phyloP scores from a whole-genome alignment of 2,797 vertebrate species.

The Bufotes viridis region DNA sequence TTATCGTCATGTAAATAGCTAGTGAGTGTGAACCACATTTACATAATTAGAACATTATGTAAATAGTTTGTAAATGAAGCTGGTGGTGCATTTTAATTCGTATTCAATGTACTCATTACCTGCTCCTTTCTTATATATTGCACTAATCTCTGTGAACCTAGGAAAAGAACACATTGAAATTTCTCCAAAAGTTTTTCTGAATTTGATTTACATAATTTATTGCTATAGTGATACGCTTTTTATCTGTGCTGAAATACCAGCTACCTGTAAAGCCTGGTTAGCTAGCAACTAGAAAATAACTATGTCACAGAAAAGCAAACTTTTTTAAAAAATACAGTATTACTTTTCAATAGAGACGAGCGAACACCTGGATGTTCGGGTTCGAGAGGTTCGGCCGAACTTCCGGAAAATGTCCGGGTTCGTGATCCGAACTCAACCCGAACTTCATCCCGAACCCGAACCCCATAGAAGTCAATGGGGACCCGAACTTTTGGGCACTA shows the following conservation, averaged over 20 bases:
- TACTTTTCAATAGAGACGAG: too few relatives aligned
- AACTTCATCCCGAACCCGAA: too few relatives aligned
- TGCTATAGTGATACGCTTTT: background rate
- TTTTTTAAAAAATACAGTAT: too few relatives aligned
- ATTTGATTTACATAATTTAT: constrained; percentile 24
- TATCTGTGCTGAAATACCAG: background rate
- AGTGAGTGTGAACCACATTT: constrained; percentile 12
- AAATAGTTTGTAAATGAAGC: constrained; percentile 40
- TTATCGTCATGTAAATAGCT: constrained; percentile 41
- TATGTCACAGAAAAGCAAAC: too few relatives aligned
- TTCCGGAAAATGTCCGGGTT: too few relatives aligned
- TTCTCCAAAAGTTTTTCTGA: background rate
- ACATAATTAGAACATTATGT: constrained; percentile 49
- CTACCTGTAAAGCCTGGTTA: background rate
- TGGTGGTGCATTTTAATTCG: background rate
- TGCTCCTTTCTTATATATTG: constrained; percentile 18
- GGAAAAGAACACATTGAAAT: constrained; percentile 18
- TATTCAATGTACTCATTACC: constrained; percentile 22
- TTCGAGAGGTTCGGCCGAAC: too few relatives aligned
- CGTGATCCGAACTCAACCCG: too few relatives aligned
- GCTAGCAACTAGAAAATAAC: too few relatives aligned
- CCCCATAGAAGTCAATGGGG: too few relatives aligned
- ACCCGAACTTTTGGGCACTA: too few relatives aligned
- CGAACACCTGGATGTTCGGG: too few relatives aligned
- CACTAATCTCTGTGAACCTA: constrained; percentile 17